Base-by-base conservation (phyloP, 2,797 vertebrate species). In the Bufotes viridis region DNA sequence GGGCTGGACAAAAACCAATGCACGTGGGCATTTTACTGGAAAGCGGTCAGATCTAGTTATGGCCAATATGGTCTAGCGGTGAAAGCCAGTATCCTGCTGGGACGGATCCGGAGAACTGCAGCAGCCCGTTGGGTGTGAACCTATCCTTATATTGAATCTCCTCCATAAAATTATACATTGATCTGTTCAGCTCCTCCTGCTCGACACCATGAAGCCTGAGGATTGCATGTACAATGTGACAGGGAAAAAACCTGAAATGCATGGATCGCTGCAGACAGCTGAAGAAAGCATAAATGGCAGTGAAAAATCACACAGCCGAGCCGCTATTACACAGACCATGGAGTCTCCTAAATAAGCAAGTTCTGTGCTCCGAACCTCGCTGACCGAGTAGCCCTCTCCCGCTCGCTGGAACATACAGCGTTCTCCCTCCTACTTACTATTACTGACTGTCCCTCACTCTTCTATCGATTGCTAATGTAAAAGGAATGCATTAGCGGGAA, bases 391-490 rank as follows among this genome's bases (percentile, higher is more conserved):
- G 22, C 11, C 29, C 22, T 76, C 58, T 17, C 22, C 58, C 1
- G 55, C 57, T 61, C 51, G 3, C 57, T 76, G 14, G 6, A 55
- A 29, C 18, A 61, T 76, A 13, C 82, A 24, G 60, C 42, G 7
- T 34, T 55, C n/a, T 49, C 53, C 12, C 69, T 29, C 11, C 18
- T 51, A 57, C 26, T 15, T 42, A 42, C 55, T 49, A 58, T 51
- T 76, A 42, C 13, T 14, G 20, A 17, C 6, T 63, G 22, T 42
- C 82, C 49, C 61, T 29, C 51, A 22, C 53, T 22, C 53, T 15
- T n/a, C 24, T 58, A 85, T 78, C 26, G 74, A 85, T 67, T 85
- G 74, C 83, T 67, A 78, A 85, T 74, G 70, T 51, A 85, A 63
- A 26, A 67, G 74, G 74, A 85, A 85, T 78, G 74, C 78, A 65